A percentile compares a stretch with the other conserved stretches of the same genome.
These are phyloP conservation scores for Ophioninae sp. DNA, from an alignment of 2,888 invertebrate genomes.

Conservation along the genomic window DNA sequence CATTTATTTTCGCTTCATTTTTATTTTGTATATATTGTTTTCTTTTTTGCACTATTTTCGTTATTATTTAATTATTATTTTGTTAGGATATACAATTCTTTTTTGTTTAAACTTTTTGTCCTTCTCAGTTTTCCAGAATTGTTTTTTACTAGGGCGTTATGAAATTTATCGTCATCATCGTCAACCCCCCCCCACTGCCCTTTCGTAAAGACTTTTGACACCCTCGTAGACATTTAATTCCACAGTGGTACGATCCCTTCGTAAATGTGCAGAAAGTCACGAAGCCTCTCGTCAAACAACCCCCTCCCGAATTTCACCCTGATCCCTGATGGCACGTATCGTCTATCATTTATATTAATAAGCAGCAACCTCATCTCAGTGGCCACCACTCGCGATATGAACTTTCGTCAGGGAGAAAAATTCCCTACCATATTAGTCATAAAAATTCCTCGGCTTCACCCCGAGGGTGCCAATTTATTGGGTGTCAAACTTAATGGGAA, in stretches of 20 bases:
- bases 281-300: conserved; percentile 32
- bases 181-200: background rate
- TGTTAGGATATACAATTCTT: too few relatives aligned
- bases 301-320: background rate
- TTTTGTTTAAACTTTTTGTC: too few relatives aligned
- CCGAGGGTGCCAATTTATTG: background rate
- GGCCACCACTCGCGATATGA: conserved; percentile 16
- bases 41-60: too few relatives aligned
- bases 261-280: conserved; percentile 40
- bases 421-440: background rate
- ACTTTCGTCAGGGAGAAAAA: conserved; percentile 22
- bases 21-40: too few relatives aligned
- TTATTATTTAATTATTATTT: too few relatives aligned
- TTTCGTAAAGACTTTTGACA: conserved; percentile 38
- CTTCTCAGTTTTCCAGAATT: too few relatives aligned
- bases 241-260: conserved; percentile 8
- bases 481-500: background rate
- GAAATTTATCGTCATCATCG: too few relatives aligned
- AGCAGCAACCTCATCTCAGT: conserved; percentile 54
- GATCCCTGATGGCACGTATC: conserved; percentile 59
- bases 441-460: conserved; percentile 19
- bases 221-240: conserved; percentile 16
- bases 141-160: too few relatives aligned
- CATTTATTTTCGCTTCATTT: too few relatives aligned
- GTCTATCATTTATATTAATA: conserved; percentile 78